phyloP scores from a whole-genome alignment of 2,888 invertebrate genomes.

The Caenorhabditis sp. region DNA sequence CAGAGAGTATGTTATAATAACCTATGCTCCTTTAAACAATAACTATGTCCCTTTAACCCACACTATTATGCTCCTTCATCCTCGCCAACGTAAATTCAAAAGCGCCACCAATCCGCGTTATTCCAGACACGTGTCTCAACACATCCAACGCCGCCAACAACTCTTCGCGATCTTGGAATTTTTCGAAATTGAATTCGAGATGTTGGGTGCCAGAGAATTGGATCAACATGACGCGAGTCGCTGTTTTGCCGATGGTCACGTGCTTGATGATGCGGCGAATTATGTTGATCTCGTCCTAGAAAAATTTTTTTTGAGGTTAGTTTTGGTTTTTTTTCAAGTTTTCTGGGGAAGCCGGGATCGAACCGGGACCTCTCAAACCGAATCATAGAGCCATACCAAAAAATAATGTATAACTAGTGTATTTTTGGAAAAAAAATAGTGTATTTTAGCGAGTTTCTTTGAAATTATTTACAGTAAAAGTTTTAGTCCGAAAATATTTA shows the following conservation, averaged over 20 bases:
- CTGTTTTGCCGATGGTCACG: slow-evolving; percentile 65
- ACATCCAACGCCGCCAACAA: slow-evolving; percentile 61
- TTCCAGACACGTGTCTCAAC: slow-evolving; percentile 67
- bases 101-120: slow-evolving; percentile 69
- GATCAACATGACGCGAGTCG: slow-evolving; percentile 68
- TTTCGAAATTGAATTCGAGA: slow-evolving; percentile 68
- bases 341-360: no score
- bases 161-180: slow-evolving; percentile 63
- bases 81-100: slow-evolving; percentile 63
- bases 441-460: no score
- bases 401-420: no score
- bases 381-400: no score
- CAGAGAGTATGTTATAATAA: no score
- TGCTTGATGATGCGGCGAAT: slow-evolving; percentile 64
- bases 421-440: no score
- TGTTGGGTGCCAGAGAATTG: slow-evolving; percentile 70
- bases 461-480: no score
- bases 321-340: no score
- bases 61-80: slow-evolving; percentile 54
- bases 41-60: no score
- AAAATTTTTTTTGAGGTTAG: neutral
- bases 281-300: slow-evolving; percentile 66
- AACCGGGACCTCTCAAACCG: no score
- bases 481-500: no score
- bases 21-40: no score